Conservation (phyloP, 1,140 invertebrate genomes). For the Drosophila persimilis region DNA sequence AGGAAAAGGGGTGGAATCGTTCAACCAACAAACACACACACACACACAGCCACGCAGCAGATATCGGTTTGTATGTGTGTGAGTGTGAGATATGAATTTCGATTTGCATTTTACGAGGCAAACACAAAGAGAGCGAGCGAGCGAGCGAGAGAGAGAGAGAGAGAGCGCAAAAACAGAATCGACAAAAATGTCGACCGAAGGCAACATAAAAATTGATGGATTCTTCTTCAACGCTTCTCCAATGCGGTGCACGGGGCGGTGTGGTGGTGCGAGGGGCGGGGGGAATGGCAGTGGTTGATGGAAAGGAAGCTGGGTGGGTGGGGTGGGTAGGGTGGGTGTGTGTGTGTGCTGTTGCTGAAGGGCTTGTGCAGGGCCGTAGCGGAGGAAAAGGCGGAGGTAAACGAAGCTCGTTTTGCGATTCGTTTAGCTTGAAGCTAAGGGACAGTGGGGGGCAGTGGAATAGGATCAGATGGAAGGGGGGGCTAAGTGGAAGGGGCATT, state of each 20-base stretch:
- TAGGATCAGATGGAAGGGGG: conserved; percentile 14
- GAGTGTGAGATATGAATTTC: conserved; percentile 64
- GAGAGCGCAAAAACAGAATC: conserved; percentile 57
- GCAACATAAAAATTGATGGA: conserved; percentile 82
- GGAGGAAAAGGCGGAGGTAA: not conserved
- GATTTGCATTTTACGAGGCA: conserved; percentile 80
- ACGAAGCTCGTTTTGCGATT: conserved; percentile 42
- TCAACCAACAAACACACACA: conserved; percentile 41
- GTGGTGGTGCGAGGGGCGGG: not conserved
- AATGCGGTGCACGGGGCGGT: conserved; percentile 13
- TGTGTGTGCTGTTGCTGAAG: conserved; percentile 1
- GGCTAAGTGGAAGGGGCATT: too few species aligned
- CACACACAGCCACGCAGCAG: conserved; percentile 8
- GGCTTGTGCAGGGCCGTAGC: too few species aligned
- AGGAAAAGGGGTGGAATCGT: conserved; percentile 80
- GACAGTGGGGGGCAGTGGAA: conserved; percentile 15
- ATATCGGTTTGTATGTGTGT: conserved; percentile 17
- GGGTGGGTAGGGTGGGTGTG: conserved; percentile 5
- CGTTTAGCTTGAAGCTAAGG: conserved; percentile 25
- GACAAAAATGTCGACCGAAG: conserved; percentile 74
- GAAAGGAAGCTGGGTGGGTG: not conserved
- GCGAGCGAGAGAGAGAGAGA: not conserved
- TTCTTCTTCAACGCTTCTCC: conserved; percentile 73
- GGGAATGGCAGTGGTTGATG: not conserved
- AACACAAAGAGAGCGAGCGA: conserved; percentile 12